phyloP scores from a whole-genome alignment of 2,888 invertebrate genomes.

The Folsomia manolachei region DNA sequence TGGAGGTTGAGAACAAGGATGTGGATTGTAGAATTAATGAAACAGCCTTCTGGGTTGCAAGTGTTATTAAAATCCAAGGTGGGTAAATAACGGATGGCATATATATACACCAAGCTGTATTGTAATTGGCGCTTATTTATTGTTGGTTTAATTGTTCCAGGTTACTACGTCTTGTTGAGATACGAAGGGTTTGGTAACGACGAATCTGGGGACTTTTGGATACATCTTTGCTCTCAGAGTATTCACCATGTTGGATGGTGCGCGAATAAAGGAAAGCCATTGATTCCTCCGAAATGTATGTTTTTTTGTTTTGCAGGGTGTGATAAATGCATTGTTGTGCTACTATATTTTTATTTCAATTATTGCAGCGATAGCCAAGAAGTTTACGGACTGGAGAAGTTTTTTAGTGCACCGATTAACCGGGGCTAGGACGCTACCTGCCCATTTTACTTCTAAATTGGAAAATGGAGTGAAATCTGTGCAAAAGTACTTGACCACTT shows the following conservation, averaged over 20 bases:
- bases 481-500: conserved; percentile 57
- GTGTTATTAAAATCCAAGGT: conserved; percentile 86
- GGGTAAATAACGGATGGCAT: too few species aligned
- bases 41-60: conserved; percentile 95
- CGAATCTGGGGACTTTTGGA: conserved; percentile 90
- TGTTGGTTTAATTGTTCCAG: conserved; percentile 54
- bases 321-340: background rate
- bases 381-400: conserved; percentile 94
- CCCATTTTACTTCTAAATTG: conserved; percentile 85
- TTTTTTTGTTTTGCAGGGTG: conserved; percentile 1
- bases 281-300: conserved; percentile 85
- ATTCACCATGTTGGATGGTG: conserved; percentile 99
- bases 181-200: conserved; percentile 93
- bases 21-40: conserved; percentile 74
- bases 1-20: conserved; percentile 87
- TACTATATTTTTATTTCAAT: background rate
- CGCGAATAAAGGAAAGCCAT: conserved; percentile 87
- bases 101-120: conserved; percentile 1
- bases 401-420: conserved; percentile 87
- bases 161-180: conserved; percentile 61
- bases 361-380: conserved; percentile 73
- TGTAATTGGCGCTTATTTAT: background rate
- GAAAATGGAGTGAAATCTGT: conserved; percentile 78
- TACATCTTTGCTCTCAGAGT: conserved; percentile 86
- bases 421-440: conserved; percentile 90